These are phyloP conservation scores for Morone chrysops DNA, from an alignment of 2,113 vertebrate genomes.

Conservation along the genomic window DNA sequence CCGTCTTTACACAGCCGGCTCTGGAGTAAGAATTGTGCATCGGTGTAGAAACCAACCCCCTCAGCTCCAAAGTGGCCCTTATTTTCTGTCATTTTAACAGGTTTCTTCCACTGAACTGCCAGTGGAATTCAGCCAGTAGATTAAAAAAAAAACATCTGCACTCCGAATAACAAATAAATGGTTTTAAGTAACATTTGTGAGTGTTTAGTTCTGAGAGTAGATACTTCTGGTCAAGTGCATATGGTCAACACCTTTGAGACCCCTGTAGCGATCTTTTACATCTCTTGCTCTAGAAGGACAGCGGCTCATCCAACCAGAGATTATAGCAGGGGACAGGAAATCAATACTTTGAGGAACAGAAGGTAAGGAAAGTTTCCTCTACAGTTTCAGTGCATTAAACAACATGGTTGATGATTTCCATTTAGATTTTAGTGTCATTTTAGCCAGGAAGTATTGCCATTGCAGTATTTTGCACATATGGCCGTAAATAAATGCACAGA, in stretches of 20 bases:
- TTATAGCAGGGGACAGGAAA: slow-evolving; percentile 57
- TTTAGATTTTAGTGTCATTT: not conserved
- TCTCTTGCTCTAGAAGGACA: slow-evolving; percentile 16
- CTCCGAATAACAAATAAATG: not conserved
- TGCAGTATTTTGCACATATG: too few species aligned
- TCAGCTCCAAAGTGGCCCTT: not conserved
- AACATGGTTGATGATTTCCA: not conserved
- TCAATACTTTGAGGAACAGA: slow-evolving; percentile 61
- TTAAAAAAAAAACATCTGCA: not conserved
- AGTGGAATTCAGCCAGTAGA: not conserved
- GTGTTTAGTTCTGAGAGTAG: not conserved
- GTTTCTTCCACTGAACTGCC: not conserved
- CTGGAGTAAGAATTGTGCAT: not conserved
- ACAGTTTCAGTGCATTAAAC: slow-evolving; percentile 27
- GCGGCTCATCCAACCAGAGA: slow-evolving; percentile 37
- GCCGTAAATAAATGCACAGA: not conserved
- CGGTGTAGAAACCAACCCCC: not conserved
- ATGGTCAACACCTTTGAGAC: slow-evolving; percentile 3
- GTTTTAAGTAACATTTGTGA: not conserved
- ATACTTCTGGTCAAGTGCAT: not conserved
- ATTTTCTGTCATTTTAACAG: slow-evolving; percentile 5
- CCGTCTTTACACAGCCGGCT: not conserved
- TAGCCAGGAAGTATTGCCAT: not conserved
- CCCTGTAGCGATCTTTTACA: slow-evolving; percentile 34
- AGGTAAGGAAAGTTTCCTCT: slow-evolving; percentile 8